Evolutionary conservation across 2,888 invertebrate genomes (phyloP).

Genomic region (Lycophotia porphyrea): DNA sequence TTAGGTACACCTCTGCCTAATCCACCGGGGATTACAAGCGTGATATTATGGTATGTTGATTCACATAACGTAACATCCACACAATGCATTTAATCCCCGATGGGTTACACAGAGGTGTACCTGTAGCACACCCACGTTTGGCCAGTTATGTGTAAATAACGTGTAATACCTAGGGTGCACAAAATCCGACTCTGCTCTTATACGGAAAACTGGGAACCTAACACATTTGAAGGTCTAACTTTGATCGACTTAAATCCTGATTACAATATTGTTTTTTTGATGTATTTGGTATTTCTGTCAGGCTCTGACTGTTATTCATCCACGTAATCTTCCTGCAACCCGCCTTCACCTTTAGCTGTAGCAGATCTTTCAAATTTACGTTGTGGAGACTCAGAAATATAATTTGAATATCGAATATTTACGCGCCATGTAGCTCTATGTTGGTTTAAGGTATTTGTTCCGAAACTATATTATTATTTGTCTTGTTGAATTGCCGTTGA

Average conservation of each 20-base stretch:
- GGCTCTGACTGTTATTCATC: background rate
- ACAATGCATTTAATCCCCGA: background rate
- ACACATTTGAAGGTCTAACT: background rate
- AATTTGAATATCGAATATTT: background rate
- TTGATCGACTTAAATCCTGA: background rate
- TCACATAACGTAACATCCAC: background rate
- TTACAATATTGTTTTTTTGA: background rate
- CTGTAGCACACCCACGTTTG: background rate
- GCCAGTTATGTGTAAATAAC: background rate
- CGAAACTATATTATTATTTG: constrained; percentile 35
- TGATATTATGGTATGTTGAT: too few relatives aligned
- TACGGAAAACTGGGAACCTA: background rate
- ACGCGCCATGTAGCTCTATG: constrained; percentile 6
- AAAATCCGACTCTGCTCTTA: background rate
- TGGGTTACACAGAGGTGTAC: background rate
- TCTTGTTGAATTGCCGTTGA: constrained; percentile 17
- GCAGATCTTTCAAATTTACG: background rate
- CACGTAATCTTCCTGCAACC: background rate
- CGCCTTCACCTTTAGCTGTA: background rate
- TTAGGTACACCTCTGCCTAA: too few relatives aligned
- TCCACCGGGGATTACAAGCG: too few relatives aligned
- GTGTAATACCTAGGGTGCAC: background rate
- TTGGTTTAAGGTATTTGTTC: constrained; percentile 44
- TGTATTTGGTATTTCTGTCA: background rate
- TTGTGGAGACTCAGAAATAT: background rate